These are phyloP conservation scores for Gortyna flavago DNA, from an alignment of 2,888 invertebrate species.

Conservation along the genomic window DNA sequence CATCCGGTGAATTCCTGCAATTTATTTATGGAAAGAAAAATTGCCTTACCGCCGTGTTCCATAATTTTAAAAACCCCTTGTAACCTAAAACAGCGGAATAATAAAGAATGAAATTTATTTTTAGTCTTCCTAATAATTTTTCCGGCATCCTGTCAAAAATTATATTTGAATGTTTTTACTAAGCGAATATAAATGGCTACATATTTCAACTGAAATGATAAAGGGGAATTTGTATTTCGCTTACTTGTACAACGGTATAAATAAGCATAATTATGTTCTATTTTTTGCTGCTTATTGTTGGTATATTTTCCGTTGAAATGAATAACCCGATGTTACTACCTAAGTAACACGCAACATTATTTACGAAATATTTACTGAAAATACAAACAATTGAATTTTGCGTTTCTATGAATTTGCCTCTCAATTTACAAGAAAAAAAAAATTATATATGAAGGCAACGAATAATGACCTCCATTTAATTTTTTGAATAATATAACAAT, in stretches of 20 bases:
- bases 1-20: slow-evolving; percentile 64
- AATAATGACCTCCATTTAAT: too few relatives aligned
- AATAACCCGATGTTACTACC: background rate
- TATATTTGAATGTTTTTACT: slow-evolving; percentile 64
- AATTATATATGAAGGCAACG: background rate
- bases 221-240: slow-evolving; percentile 33
- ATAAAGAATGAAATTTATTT: slow-evolving; percentile 71
- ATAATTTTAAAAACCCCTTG: slow-evolving; percentile 70
- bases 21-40: slow-evolving; percentile 69
- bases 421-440: background rate
- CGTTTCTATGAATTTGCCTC: background rate
- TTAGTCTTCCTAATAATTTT: slow-evolving; percentile 55
- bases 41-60: slow-evolving; percentile 59
- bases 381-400: background rate
- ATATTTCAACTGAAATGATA: slow-evolving; percentile 42
- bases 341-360: background rate
- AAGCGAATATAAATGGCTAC: slow-evolving; percentile 50
- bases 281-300: slow-evolving; percentile 19
- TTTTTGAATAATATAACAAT: background rate
- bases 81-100: slow-evolving; percentile 68
- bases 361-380: background rate
- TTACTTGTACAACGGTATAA: slow-evolving; percentile 8
- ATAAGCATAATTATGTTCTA: slow-evolving; percentile 17
- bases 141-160: slow-evolving; percentile 64
- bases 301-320: slow-evolving; percentile 1